Evolutionary conservation across 2,888 invertebrate genomes (phyloP).

Genomic region (Pharmacophagus antenor): DNA sequence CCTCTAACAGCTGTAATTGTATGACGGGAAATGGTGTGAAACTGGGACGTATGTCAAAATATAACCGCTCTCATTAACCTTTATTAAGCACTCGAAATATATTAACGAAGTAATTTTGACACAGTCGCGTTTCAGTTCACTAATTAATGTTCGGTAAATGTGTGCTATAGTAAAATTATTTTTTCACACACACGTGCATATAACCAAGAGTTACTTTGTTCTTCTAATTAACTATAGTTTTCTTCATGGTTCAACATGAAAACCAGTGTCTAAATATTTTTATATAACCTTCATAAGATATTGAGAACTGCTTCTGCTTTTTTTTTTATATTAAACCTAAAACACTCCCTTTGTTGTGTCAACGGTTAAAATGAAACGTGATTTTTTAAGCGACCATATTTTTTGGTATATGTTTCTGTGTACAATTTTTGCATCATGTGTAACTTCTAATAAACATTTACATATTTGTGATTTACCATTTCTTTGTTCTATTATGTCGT

Average conservation of each 20-base stretch:
- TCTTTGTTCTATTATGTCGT: slow-evolving; percentile 9
- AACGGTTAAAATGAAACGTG: too few relatives aligned
- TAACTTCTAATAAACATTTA: slow-evolving; percentile 3
- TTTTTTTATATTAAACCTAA: too few relatives aligned
- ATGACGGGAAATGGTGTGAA: slow-evolving; percentile 19
- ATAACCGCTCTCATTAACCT: slow-evolving; percentile 59
- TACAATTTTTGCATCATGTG: too few relatives aligned
- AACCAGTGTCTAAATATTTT: too few relatives aligned
- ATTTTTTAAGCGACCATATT: too few relatives aligned
- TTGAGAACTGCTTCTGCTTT: too few relatives aligned
- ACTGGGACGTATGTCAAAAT: slow-evolving; percentile 48
- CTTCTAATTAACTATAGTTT: neutral
- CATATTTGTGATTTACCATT: neutral
- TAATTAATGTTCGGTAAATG: slow-evolving; percentile 47
- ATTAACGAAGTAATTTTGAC: slow-evolving; percentile 49
- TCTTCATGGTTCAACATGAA: too few relatives aligned
- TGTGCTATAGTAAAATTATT: neutral
- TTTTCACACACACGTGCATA: neutral
- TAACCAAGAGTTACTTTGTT: neutral
- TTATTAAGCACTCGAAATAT: slow-evolving; percentile 47
- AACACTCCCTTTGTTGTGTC: too few relatives aligned
- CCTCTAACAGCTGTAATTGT: slow-evolving; percentile 18
- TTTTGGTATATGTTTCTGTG: too few relatives aligned
- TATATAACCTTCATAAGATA: too few relatives aligned
- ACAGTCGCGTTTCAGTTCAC: slow-evolving; percentile 50